Conservation (phyloP, 2,113 vertebrate genomes). For the Salvelinus sp. region DNA sequence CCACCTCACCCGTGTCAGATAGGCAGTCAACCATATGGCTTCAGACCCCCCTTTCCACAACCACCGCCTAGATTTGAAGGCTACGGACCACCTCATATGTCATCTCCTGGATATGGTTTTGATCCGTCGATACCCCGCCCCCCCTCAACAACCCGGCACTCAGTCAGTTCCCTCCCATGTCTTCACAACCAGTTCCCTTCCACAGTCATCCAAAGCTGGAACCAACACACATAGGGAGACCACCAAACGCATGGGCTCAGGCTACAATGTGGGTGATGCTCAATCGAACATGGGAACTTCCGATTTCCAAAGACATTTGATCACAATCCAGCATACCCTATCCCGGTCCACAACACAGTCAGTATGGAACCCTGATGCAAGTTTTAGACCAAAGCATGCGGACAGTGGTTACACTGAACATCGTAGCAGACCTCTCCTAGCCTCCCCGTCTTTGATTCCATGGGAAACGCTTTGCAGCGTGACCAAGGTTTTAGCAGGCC, state of each 20-base stretch:
- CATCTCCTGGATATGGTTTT: constrained; percentile 38
- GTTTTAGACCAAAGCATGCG: background rate
- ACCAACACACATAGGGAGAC: background rate
- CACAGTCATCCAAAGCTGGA: background rate
- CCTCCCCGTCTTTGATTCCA: background rate
- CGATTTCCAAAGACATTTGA: constrained; percentile 14
- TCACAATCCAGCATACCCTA: background rate
- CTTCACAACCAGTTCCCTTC: background rate
- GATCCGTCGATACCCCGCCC: constrained; percentile 61
- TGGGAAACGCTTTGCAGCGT: background rate
- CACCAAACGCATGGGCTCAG: background rate
- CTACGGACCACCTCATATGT: background rate
- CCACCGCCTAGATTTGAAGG: background rate
- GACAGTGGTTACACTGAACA: constrained; percentile 2
- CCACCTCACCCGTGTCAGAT: constrained; percentile 5
- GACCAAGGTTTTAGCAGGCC: background rate
- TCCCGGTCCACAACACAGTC: background rate
- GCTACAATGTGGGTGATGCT: background rate
- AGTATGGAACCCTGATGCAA: background rate
- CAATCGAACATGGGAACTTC: constrained; percentile 1
- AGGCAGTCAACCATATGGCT: constrained; percentile 7
- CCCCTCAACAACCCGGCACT: constrained; percentile 29
- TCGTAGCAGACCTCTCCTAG: background rate
- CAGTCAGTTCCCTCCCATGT: background rate
- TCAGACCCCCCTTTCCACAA: background rate